Evolutionary conservation across 2,113 vertebrate species (phyloP).

Genomic region (Oncorhynchus masou): DNA sequence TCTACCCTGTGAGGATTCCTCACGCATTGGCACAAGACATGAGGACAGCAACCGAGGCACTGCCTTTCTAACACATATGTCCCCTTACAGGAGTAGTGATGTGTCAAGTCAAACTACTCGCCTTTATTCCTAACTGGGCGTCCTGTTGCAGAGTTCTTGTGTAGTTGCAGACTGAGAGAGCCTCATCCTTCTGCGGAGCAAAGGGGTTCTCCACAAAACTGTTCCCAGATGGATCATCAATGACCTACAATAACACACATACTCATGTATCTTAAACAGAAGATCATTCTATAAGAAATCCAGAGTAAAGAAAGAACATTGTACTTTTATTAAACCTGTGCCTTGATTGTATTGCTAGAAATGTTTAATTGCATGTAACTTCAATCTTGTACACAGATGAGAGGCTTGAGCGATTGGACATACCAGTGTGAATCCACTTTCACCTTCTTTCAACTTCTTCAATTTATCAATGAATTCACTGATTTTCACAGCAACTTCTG

Average conservation of each 20-base stretch:
- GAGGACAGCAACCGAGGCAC: background rate
- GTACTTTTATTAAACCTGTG: background rate
- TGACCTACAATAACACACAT: conserved; percentile 64
- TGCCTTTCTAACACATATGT: background rate
- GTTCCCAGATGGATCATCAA: conserved; percentile 94
- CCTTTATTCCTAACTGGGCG: conserved; percentile 80
- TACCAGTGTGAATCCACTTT: conserved; percentile 83
- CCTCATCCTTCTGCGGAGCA: conserved; percentile 81
- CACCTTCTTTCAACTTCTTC: conserved; percentile 78
- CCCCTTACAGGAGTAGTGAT: background rate
- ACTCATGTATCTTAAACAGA: no score
- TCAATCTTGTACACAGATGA: background rate
- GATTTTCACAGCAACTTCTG: conserved; percentile 79
- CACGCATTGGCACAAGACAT: background rate
- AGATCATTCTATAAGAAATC: no score
- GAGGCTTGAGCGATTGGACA: conserved; percentile 37
- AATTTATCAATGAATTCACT: conserved; percentile 83
- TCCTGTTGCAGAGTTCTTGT: conserved; percentile 79
- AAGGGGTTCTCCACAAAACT: conserved; percentile 93
- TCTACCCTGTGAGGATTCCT: background rate
- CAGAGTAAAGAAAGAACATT: no score
- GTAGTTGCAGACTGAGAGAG: conserved; percentile 79
- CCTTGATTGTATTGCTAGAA: background rate
- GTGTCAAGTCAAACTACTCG: conserved; percentile 34
- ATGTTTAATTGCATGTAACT: background rate